These are phyloP conservation scores for Drosophila mimetica DNA, from an alignment of 2,888 invertebrate genomes.

Conservation along the genomic window DNA sequence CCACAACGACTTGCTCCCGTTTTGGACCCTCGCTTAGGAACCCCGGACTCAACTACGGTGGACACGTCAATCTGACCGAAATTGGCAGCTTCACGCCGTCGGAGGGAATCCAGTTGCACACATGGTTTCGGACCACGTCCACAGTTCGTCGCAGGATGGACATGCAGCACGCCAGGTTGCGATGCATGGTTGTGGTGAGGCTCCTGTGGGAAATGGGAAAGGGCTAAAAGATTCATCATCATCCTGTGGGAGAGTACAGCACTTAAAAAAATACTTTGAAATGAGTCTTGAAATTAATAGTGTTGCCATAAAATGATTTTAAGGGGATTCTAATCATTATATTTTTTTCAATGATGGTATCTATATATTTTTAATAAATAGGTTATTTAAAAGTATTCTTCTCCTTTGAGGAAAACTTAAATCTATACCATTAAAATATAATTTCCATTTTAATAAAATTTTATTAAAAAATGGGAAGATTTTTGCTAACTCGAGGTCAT, in stretches of 20 bases:
- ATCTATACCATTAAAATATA: too few relatives aligned
- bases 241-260: neutral
- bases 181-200: conserved; percentile 86
- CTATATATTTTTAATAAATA: too few relatives aligned
- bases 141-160: conserved; percentile 84
- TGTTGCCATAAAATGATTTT: too few relatives aligned
- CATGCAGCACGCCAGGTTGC: conserved; percentile 86
- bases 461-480: too few relatives aligned
- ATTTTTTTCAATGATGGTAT: too few relatives aligned
- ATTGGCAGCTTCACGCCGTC: conserved; percentile 85
- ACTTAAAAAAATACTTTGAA: neutral
- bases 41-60: conserved; percentile 86
- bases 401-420: too few relatives aligned
- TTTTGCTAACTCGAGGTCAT: too few relatives aligned
- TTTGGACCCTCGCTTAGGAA: conserved; percentile 80
- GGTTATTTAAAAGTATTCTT: too few relatives aligned
- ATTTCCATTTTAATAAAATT: too few relatives aligned
- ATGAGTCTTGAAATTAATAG: too few relatives aligned
- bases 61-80: conserved; percentile 84
- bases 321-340: too few relatives aligned
- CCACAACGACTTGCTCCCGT: conserved; percentile 14
- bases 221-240: conserved; percentile 6
- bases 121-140: conserved; percentile 78
- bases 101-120: conserved; percentile 71
- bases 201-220: neutral